phyloP scores from a whole-genome alignment of 2,113 vertebrate species.

The Perccottus glenii region DNA sequence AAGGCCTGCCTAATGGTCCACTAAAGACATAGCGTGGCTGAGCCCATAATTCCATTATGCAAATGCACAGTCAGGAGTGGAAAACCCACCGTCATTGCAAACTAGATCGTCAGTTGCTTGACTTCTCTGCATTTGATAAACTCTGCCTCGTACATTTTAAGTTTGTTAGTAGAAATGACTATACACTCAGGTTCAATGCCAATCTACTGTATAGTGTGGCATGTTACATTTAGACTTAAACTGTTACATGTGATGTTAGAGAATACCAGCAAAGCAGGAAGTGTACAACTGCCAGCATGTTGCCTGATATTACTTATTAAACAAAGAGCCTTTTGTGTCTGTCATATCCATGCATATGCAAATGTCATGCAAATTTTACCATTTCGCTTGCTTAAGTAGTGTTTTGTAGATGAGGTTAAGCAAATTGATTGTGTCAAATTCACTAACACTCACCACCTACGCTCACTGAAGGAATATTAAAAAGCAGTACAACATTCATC shows the following conservation, averaged over 20 bases:
- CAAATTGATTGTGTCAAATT: constrained; percentile 58
- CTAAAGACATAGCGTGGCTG: constrained; percentile 86
- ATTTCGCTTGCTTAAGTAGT: constrained; percentile 39
- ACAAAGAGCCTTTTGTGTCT: constrained; percentile 25
- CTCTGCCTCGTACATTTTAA: constrained; percentile 26
- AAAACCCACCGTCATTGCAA: constrained; percentile 82
- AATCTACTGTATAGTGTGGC: background rate
- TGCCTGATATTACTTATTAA: constrained; percentile 19
- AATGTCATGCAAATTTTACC: constrained; percentile 51
- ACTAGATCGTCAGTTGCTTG: constrained; percentile 72
- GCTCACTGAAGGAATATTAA: constrained; percentile 28
- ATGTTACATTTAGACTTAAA: background rate
- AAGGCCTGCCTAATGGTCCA: constrained; percentile 88
- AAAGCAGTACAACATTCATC: constrained; percentile 18
- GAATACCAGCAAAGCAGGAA: background rate
- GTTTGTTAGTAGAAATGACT: constrained; percentile 22
- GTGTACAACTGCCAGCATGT: background rate
- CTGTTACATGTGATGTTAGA: background rate
- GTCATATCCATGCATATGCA: constrained; percentile 41
- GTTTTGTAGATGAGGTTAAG: constrained; percentile 46
- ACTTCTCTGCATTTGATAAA: constrained; percentile 40
- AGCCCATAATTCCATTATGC: constrained; percentile 93
- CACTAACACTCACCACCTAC: constrained; percentile 50
- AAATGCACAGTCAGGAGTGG: constrained; percentile 84
- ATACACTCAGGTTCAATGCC: background rate